These are phyloP conservation scores for Daktulosphaira vitifoliae DNA, from an alignment of 1,140 invertebrate genomes.

Conservation along the genomic window DNA sequence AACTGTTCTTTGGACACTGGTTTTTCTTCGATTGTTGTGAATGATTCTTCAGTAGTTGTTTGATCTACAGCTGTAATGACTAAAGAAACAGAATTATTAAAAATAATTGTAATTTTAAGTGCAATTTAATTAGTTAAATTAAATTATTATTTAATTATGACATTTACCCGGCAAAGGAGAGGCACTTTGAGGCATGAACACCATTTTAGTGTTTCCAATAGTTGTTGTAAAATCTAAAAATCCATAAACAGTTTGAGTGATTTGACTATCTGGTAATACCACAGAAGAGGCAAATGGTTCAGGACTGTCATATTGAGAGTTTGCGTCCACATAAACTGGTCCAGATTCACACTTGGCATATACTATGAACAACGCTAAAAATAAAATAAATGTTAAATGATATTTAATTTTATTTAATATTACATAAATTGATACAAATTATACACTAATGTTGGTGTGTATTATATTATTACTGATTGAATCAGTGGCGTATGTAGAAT, in stretches of 20 bases:
- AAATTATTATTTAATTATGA: not conserved
- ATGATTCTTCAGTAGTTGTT: not conserved
- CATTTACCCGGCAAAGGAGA: conserved; percentile 41
- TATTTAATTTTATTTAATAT: too few species aligned
- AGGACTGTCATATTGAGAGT: conserved; percentile 7
- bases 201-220: conserved; percentile 80
- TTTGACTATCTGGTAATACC: conserved; percentile 31
- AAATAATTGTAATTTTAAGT: too few species aligned
- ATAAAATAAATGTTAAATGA: not conserved
- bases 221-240: conserved; percentile 83
- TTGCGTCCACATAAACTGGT: conserved; percentile 35
- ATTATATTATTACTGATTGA: too few species aligned
- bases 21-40: not conserved
- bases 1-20: not conserved
- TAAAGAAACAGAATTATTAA: not conserved
- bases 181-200: conserved; percentile 72
- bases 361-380: not conserved
- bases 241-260: conserved; percentile 73
- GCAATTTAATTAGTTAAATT: not conserved
- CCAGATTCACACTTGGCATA: conserved; percentile 17
- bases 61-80: not conserved
- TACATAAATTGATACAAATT: too few species aligned
- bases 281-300: not conserved
- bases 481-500: too few species aligned
- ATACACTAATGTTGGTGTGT: too few species aligned